Base-by-base conservation (phyloP, 2,113 vertebrate genomes). In the Dromaius novaehollandiae region DNA sequence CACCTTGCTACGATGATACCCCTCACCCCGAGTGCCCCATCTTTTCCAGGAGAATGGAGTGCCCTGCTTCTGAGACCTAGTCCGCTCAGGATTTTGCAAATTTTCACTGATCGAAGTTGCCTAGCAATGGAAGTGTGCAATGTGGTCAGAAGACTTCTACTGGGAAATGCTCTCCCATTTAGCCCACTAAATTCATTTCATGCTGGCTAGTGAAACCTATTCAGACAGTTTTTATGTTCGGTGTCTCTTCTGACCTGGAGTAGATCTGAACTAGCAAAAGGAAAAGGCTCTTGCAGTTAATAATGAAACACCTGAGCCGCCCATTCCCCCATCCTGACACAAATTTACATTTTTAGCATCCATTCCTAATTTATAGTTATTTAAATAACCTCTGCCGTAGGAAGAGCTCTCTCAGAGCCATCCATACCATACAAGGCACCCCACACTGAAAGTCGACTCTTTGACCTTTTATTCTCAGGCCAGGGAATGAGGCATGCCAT, bases 391-490 rank as follows among this genome's bases (percentile, higher is more conserved):
- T 90, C 88, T 96, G 74, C 82, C 91, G 74, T 69, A 25, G 44
- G 74, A 91, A 81, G 80, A 32, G 16, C 61, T 89, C 79, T 95
- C 70, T 53, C 75, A 96, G 79, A 89, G 58, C 87, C 75, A 88
- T 50, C 88, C 86, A 16, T 82, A 55, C 60, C 88, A 89, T n/a
- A 68, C 75, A 84, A 96, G 80, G 77, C 88, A 91, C 90, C 70
- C 82, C 61, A 46, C 88, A 82, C 22, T 78, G 75, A 69, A 95
- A 96, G 86, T 60, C 48, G 44, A 92, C 88, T 82, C 50, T 20
- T 40, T 95, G 92, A 95, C 93, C 96, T 98, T 96, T 94, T 88
- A 83, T 96, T 97, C 96, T 94, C 84, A 79, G 91, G 75, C 87
- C 21, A 24, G 74, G 64, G 85, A 85, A 93, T 50, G 80, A 96